Conservation (phyloP, 2,113 vertebrate species). For the Neoarius graeffei region DNA sequence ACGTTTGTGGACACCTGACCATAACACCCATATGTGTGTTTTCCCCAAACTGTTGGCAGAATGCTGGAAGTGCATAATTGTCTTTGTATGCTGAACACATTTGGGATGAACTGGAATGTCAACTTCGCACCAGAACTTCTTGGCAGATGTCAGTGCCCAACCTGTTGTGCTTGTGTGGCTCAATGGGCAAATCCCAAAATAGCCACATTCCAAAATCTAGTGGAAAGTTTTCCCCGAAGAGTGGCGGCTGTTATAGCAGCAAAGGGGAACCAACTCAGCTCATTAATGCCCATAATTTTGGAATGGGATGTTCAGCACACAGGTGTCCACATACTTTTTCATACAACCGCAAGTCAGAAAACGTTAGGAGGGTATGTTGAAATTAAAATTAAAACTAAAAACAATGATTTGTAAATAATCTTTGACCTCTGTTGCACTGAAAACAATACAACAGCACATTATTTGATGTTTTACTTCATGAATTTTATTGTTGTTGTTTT, state of each 20-base stretch:
- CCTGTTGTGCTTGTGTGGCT: neutral
- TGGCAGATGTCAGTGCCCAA: neutral
- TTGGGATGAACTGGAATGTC: neutral
- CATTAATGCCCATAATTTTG: neutral
- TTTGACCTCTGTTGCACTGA: too few relatives aligned
- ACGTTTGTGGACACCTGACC: neutral
- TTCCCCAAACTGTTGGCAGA: neutral
- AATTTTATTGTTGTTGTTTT: too few relatives aligned
- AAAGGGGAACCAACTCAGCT: neutral
- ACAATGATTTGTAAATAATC: too few relatives aligned
- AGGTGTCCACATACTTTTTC: neutral
- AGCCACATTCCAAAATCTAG: neutral
- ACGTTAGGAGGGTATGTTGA: too few relatives aligned
- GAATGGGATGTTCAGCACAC: neutral
- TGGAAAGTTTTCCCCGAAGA: neutral
- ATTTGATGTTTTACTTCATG: too few relatives aligned
- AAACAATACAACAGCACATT: too few relatives aligned
- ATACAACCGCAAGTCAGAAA: neutral
- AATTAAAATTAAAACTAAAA: too few relatives aligned
- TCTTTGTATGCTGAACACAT: neutral
- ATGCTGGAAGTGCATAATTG: neutral
- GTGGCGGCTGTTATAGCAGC: too few relatives aligned
- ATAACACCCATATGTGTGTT: neutral
- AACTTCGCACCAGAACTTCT: neutral
- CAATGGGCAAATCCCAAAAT: neutral